These are phyloP conservation scores for Chorisops tibialis DNA, from an alignment of 2,888 invertebrate species.

Conservation along the genomic window DNA sequence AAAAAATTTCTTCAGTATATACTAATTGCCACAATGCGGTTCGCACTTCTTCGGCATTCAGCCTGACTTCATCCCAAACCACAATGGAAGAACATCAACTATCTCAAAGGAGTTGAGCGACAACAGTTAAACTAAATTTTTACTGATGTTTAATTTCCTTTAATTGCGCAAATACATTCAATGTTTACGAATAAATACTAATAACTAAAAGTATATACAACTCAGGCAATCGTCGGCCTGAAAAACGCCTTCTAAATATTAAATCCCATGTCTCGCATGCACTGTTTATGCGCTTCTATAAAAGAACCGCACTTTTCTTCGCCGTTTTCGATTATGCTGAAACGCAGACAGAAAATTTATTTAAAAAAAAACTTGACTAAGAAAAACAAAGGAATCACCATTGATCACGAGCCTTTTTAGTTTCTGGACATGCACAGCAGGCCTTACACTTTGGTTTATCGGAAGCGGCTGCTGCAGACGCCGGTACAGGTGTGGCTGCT, in stretches of 20 bases:
- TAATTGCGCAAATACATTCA: too few species aligned
- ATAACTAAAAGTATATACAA: slow-evolving; percentile 12
- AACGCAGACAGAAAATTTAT: slow-evolving; percentile 46
- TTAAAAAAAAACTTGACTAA: slow-evolving; percentile 45
- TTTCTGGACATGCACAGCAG: slow-evolving; percentile 97
- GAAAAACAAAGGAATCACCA: too few species aligned
- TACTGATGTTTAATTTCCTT: too few species aligned
- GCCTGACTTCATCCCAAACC: too few species aligned
- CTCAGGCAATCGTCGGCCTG: background rate
- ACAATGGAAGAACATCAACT: too few species aligned
- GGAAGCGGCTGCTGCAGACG: slow-evolving; percentile 44
- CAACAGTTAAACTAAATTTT: too few species aligned
- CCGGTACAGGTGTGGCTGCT: slow-evolving; percentile 42
- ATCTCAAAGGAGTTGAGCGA: too few species aligned
- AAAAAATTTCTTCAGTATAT: too few species aligned
- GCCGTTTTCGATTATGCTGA: slow-evolving; percentile 84
- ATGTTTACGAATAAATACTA: slow-evolving; percentile 7
- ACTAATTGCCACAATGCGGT: too few species aligned
- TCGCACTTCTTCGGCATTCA: too few species aligned
- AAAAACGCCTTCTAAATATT: slow-evolving; percentile 72
- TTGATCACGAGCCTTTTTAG: slow-evolving; percentile 81
- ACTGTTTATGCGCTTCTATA: slow-evolving; percentile 94
- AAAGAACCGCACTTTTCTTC: slow-evolving; percentile 84
- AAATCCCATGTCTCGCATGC: slow-evolving; percentile 95
- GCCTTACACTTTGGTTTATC: slow-evolving; percentile 82